These are phyloP conservation scores for Microtus pennsylvanicus DNA, from an alignment of 2,113 vertebrate species.

Conservation along the genomic window DNA sequence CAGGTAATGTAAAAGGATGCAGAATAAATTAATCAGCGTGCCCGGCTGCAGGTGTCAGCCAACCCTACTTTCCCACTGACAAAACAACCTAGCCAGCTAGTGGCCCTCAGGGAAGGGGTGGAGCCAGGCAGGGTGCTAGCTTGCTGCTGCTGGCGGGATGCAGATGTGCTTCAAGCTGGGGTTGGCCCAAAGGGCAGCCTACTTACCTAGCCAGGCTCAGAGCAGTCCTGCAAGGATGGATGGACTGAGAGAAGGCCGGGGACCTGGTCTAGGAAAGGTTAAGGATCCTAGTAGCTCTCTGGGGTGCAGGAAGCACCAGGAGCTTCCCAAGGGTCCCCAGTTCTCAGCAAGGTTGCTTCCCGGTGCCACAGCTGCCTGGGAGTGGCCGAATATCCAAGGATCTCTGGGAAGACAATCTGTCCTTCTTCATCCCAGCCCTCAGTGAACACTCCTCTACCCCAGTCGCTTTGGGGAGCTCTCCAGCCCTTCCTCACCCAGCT, in stretches of 20 bases:
- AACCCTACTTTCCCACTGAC: constrained; percentile 49
- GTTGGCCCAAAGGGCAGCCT: not conserved
- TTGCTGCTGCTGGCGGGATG: not conserved
- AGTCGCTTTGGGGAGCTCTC: not conserved
- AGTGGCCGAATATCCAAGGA: no score
- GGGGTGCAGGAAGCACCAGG: not conserved
- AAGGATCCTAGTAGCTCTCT: not conserved
- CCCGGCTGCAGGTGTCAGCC: constrained; percentile 67
- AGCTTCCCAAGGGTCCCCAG: no score
- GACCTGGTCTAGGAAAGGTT: not conserved
- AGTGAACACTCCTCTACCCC: not conserved
- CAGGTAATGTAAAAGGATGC: constrained; percentile 78
- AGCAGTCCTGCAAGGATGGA: not conserved
- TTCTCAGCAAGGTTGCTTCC: not conserved
- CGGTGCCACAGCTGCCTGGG: not conserved
- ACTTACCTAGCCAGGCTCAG: not conserved
- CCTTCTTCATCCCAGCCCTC: not conserved
- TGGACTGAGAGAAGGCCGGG: not conserved
- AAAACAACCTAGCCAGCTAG: constrained; percentile 8
- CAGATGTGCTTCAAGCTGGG: not conserved
- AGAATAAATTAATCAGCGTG: constrained; percentile 73
- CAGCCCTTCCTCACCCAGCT: not conserved
- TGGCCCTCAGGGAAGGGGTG: not conserved
- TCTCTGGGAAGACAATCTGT: not conserved
- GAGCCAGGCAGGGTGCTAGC: not conserved